Evolutionary conservation across 2,888 invertebrate species (phyloP).

Genomic region (Cheilosia impressa): DNA sequence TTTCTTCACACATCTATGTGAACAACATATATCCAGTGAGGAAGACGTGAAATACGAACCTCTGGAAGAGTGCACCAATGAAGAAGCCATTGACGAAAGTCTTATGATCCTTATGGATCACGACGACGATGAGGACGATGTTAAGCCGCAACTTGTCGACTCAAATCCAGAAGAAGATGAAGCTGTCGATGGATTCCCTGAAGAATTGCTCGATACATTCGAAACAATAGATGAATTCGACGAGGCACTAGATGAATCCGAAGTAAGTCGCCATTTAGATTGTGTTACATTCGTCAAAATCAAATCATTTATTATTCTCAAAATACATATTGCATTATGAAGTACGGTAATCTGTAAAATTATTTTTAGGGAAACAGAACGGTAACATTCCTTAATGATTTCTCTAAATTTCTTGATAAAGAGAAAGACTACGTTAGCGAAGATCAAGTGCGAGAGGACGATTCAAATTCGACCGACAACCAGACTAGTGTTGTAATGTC

Average conservation of each 20-base stretch:
- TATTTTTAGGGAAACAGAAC: slow-evolving; percentile 61
- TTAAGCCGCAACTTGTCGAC: slow-evolving; percentile 19
- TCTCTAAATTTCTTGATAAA: slow-evolving; percentile 59
- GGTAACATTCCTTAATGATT: slow-evolving; percentile 62
- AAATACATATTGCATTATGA: slow-evolving; percentile 1
- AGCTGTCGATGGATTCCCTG: background rate
- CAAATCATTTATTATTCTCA: slow-evolving; percentile 53
- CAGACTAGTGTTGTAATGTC: background rate
- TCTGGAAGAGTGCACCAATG: slow-evolving; percentile 1
- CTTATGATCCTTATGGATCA: slow-evolving; percentile 10
- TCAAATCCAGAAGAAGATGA: background rate
- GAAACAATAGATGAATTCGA: slow-evolving; percentile 52
- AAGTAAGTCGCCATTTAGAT: slow-evolving; percentile 41
- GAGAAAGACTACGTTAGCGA: slow-evolving; percentile 46
- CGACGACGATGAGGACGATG: slow-evolving; percentile 24
- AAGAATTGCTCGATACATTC: slow-evolving; percentile 23
- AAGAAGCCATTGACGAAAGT: slow-evolving; percentile 26
- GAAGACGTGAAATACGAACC: slow-evolving; percentile 35
- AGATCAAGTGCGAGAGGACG: slow-evolving; percentile 18
- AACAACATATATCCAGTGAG: slow-evolving; percentile 40
- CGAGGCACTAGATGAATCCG: slow-evolving; percentile 50
- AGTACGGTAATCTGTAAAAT: slow-evolving; percentile 47
- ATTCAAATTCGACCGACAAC: slow-evolving; percentile 11
- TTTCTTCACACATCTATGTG: slow-evolving; percentile 64
- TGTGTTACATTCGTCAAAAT: slow-evolving; percentile 1